Conservation (phyloP, 1,140 invertebrate genomes). For the Platyura marginata region DNA sequence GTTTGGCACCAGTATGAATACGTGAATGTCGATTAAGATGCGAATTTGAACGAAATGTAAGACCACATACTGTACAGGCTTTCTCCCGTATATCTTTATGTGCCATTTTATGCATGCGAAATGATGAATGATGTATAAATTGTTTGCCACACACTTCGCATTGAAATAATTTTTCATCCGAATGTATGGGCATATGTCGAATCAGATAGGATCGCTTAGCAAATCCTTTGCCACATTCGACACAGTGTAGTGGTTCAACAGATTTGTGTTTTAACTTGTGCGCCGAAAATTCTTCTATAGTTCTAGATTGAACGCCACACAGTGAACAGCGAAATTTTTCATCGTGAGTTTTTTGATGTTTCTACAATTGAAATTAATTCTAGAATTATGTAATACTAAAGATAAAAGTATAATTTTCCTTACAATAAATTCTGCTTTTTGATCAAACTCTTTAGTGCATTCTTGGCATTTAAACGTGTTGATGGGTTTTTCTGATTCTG, state of each 20-base stretch:
- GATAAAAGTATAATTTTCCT: too few species aligned
- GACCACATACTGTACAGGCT: neutral
- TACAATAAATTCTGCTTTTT: too few species aligned
- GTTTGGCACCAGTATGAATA: conserved; percentile 94
- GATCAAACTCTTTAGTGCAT: too few species aligned
- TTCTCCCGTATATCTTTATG: neutral
- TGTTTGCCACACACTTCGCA: neutral
- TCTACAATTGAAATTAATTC: too few species aligned
- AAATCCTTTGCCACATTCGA: neutral
- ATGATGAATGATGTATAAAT: neutral
- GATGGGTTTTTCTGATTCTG: too few species aligned
- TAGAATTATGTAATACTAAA: too few species aligned
- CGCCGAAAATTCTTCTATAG: neutral
- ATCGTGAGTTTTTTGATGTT: neutral
- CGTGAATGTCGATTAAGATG: conserved; percentile 91
- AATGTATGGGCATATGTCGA: neutral
- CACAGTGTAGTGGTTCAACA: neutral
- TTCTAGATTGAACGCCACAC: neutral
- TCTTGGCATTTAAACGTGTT: too few species aligned
- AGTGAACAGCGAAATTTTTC: neutral
- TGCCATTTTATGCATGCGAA: neutral
- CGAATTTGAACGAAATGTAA: neutral
- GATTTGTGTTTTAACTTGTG: neutral
- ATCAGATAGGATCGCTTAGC: neutral
- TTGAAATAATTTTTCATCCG: neutral